These are phyloP conservation scores for Luperina testacea DNA, from an alignment of 2,888 invertebrate species.

Conservation along the genomic window DNA sequence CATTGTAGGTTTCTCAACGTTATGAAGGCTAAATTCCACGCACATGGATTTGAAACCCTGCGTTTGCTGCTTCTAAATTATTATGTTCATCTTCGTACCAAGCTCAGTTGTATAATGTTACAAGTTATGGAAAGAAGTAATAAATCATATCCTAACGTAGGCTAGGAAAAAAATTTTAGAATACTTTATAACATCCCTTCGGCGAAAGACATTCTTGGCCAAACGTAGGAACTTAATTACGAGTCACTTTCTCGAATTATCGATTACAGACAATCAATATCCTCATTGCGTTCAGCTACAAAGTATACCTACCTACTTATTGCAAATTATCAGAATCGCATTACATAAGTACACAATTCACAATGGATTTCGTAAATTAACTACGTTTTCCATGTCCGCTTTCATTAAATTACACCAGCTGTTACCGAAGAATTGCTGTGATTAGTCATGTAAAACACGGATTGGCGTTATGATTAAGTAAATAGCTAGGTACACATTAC, in stretches of 20 bases:
- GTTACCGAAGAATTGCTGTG: constrained; percentile 69
- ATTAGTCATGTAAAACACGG: constrained; percentile 68
- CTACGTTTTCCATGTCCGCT: constrained; percentile 70
- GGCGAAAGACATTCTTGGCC: not conserved
- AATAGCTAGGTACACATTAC: constrained; percentile 67
- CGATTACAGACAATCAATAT: constrained; percentile 14
- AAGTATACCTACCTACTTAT: constrained; percentile 18
- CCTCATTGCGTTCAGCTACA: constrained; percentile 18
- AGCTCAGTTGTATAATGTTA: not conserved
- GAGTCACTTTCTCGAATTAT: constrained; percentile 16
- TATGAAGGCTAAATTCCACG: not conserved
- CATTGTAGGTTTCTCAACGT: constrained; percentile 11
- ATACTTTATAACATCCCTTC: not conserved
- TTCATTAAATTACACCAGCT: constrained; percentile 69
- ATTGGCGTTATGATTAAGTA: constrained; percentile 63
- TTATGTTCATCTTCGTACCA: not conserved
- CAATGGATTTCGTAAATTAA: constrained; percentile 70
- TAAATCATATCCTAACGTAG: not conserved
- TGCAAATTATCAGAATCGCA: constrained; percentile 45
- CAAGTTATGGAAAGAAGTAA: not conserved
- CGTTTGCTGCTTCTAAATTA: not conserved
- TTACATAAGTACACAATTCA: constrained; percentile 69
- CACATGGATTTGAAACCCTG: not conserved
- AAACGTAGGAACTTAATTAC: not conserved
- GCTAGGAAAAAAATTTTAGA: not conserved